Conservation (phyloP, 2,888 invertebrate species). For the Nephrocerus scutellatus region DNA sequence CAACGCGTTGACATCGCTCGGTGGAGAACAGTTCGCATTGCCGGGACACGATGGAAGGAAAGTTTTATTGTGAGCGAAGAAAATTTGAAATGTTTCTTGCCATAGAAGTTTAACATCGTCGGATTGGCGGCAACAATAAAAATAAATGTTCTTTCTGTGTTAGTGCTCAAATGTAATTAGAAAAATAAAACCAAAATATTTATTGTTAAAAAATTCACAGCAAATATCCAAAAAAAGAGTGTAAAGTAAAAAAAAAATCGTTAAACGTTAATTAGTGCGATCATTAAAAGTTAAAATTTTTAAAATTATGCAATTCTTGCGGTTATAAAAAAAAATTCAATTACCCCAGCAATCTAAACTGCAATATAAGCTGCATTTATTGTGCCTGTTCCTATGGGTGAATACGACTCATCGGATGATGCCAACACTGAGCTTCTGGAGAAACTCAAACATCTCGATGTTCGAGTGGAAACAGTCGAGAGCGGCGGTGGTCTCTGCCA, state of each 20-base stretch:
- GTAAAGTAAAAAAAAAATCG: conserved; percentile 4
- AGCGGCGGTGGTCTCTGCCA: conserved; percentile 42
- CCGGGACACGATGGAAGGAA: conserved; percentile 4
- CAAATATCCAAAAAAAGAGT: conserved; percentile 2
- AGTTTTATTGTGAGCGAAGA: conserved; percentile 5
- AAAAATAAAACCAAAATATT: no score
- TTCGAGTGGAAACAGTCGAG: conserved; percentile 37
- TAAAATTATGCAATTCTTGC: not conserved
- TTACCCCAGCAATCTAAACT: no score
- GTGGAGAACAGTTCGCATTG: conserved; percentile 27
- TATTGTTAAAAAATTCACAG: not conserved
- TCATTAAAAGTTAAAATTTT: not conserved
- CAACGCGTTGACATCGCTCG: conserved; percentile 36
- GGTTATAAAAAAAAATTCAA: conserved; percentile 10
- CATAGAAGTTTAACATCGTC: conserved; percentile 6
- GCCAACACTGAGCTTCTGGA: conserved; percentile 44
- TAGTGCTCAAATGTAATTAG: no score
- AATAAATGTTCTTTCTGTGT: conserved; percentile 7
- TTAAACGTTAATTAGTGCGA: conserved; percentile 7
- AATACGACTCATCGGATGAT: conserved; percentile 43
- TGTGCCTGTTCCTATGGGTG: no score
- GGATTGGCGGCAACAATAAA: no score
- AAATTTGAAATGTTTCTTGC: conserved; percentile 3
- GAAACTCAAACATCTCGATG: conserved; percentile 45
- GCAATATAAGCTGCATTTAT: no score